Evolutionary conservation across 2,888 invertebrate genomes (phyloP), one percentile per base, ranked within the genome.

Genomic region (Tenodera sinensis): DNA sequence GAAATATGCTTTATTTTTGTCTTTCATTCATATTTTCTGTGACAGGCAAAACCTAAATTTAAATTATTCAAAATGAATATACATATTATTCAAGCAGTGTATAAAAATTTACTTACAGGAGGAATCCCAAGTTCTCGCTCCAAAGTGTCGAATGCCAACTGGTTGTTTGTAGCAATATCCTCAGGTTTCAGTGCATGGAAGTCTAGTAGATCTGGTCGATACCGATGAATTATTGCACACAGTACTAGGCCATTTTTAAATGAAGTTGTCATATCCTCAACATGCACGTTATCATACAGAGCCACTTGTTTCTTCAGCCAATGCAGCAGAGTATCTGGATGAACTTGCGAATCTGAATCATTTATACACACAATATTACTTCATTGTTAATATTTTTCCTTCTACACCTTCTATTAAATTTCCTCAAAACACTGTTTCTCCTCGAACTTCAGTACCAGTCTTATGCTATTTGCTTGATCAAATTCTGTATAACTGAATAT

Each of bases 191-290:
- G 94, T 88, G 95, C 93, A 91, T 95, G 94, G 92, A 96, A 96
- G 91, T 98, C 97, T 91, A 98, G 94, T 92, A 99, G 94, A 94
- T 98, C 98, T 3, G 99, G 99, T 90, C 98, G 95, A 94, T 98
- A 99, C 91, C 97, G 96, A 92, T 96, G 95, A 91, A 98, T 95
- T 91, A 98, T 95, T 90, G 96, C 96, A 93, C 96, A 96, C 91
- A 97, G 93, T 34, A 96, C 94, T 92, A 96, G 92, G 90, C 96
- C 95, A 92, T 94, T 95, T 92, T 95, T 95, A 93, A 98, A 96
- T 2, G 97, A 96, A 0, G 95, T 94, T n/a, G 95, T 95, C 92
- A 97, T 94, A 92, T 97, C 96, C 84, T 94, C 94, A 84, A 97
- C 94, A 89, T 93, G 93, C 71, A 95, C 93, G 89, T 94, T 93